These are phyloP conservation scores for Aphelenchoides fujianensis DNA, from an alignment of 1,140 invertebrate genomes.

Conservation along the genomic window DNA sequence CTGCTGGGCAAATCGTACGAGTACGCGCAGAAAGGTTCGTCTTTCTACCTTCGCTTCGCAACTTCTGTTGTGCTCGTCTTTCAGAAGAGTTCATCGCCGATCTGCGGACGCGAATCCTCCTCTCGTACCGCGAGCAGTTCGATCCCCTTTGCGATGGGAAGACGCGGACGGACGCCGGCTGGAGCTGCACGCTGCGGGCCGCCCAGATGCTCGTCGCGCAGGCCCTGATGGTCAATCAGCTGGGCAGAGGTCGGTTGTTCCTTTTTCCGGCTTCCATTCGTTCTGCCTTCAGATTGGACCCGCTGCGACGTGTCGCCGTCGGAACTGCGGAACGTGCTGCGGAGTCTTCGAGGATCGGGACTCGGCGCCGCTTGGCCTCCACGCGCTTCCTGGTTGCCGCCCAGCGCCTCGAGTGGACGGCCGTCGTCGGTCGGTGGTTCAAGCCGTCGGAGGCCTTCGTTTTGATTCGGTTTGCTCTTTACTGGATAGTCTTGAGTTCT, in stretches of 20 bases:
- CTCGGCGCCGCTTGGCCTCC: conserved; percentile 31
- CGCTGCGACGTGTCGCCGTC: conserved; percentile 66
- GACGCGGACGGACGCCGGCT: conserved; percentile 85
- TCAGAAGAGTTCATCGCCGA: conserved; percentile 27
- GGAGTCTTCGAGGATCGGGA: conserved; percentile 63
- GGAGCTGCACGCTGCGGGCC: conserved; percentile 97
- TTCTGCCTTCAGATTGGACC: conserved; percentile 35
- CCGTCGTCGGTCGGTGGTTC: conserved; percentile 28
- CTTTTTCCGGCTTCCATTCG: conserved; percentile 3
- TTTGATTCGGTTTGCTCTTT: not conserved
- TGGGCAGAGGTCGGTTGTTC: conserved; percentile 67
- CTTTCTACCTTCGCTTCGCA: too few species aligned
- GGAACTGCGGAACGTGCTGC: conserved; percentile 83
- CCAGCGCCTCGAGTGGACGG: not conserved
- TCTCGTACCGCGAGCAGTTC: conserved; percentile 26
- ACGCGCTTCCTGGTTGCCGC: conserved; percentile 23
- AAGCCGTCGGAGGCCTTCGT: conserved; percentile 30
- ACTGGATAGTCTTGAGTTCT: not conserved
- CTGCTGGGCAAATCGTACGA: conserved; percentile 9
- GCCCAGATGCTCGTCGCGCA: conserved; percentile 96
- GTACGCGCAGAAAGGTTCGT: not conserved
- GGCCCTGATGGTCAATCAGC: conserved; percentile 70
- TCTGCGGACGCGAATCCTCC: conserved; percentile 21
- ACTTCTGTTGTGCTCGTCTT: not conserved
- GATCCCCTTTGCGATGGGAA: conserved; percentile 15